Conservation (phyloP, 2,797 vertebrate species). For the Hoplostethus mediterraneus region DNA sequence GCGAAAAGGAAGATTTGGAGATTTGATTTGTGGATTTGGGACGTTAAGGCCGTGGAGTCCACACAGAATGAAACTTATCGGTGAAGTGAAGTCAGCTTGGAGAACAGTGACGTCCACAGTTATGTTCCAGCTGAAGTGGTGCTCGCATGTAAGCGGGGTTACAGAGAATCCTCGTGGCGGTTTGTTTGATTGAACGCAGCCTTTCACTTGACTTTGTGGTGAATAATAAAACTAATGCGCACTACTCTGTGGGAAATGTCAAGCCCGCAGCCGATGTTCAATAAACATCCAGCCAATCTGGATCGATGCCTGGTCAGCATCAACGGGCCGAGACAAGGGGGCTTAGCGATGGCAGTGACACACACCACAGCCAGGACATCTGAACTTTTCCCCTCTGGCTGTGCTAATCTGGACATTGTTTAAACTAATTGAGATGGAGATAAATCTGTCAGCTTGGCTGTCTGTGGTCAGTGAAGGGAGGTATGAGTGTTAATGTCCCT, state of each 20-base stretch:
- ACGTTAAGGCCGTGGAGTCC: neutral
- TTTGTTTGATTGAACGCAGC: slow-evolving; percentile 71
- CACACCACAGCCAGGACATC: slow-evolving; percentile 23
- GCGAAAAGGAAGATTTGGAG: neutral
- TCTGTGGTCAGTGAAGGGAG: slow-evolving; percentile 40
- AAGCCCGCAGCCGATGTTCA: slow-evolving; percentile 51
- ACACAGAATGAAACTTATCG: neutral
- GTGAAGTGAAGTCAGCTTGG: slow-evolving; percentile 34
- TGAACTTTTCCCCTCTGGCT: slow-evolving; percentile 61
- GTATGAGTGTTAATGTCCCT: slow-evolving; percentile 51
- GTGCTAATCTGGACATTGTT: slow-evolving; percentile 56
- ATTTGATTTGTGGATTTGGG: neutral
- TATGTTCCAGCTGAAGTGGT: slow-evolving; percentile 52
- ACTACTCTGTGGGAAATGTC: slow-evolving; percentile 64
- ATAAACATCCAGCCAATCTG: slow-evolving; percentile 62
- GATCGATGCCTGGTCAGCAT: slow-evolving; percentile 66
- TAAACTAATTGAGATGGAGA: slow-evolving; percentile 53
- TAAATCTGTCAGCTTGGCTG: slow-evolving; percentile 67
- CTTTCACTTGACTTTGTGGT: slow-evolving; percentile 61
- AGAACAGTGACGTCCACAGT: slow-evolving; percentile 42
- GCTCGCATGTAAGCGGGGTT: slow-evolving; percentile 9
- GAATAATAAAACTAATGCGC: slow-evolving; percentile 64
- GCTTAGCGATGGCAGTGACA: slow-evolving; percentile 39
- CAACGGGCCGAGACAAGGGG: slow-evolving; percentile 42
- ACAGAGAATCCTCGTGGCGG: slow-evolving; percentile 23